Base-by-base conservation (phyloP, 1,140 invertebrate genomes). In the Saccostrea echinata region DNA sequence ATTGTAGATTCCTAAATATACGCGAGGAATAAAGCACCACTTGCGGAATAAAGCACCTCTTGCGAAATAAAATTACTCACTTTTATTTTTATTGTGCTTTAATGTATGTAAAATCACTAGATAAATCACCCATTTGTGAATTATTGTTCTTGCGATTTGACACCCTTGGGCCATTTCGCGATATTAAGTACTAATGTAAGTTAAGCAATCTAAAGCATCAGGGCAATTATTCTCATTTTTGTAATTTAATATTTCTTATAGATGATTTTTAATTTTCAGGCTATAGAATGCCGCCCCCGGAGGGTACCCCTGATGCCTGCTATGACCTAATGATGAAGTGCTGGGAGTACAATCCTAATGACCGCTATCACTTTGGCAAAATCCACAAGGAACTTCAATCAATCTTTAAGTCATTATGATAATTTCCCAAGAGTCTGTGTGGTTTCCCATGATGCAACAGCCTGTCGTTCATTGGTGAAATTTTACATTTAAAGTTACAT, bases 261-360 rank as follows among this genome's bases (percentile, higher is more conserved):
- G 13, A 57, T 9, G n/a, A 3, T 43, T 43, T 43, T 43, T 43
- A 3, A 3, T 43, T 43, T 88, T 18, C 88, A 94, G 98, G 98
- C 30, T 99, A 99, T 95, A 96, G 98, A 90, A 98, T 99, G 97
- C 98, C 98, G 85, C 96, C 97, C 3, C 97, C 98, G 0, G 97
- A 98, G 89, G 97, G 97, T 64, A 98, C 97, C 80, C 97, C 98
- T 0, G 97, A 98, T 24, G 97, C 98, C 93, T 97, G 98, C 94
- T 98, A 99, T 94, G 96, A 97, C 88, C 95, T 99, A 84, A 99
- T 99, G 98, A 94, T 98, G 64, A 96, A 97, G 89, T 99, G 98
- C 93, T 99, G 98, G 98, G 97, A 98, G 93, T 98, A 98, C 92
- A 97, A 98, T 91, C 97, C 98, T 2, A 97, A 98, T 90, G 97